Evolutionary conservation across 2,113 vertebrate species (phyloP), one percentile per base, ranked within the genome.

Genomic region (Cervus canadensis): DNA sequence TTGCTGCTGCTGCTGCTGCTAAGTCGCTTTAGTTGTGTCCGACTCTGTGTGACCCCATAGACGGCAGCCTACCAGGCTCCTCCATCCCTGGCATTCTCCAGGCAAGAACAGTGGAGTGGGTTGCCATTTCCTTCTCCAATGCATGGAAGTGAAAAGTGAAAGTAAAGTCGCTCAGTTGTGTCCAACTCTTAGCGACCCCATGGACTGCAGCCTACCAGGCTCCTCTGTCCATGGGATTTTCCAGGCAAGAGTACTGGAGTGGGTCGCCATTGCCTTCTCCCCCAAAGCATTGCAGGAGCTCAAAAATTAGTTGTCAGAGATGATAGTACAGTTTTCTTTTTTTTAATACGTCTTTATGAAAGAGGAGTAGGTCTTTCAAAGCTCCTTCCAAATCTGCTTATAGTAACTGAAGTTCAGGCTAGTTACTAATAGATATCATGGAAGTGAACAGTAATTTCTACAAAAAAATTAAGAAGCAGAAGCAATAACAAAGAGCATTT

Each of bases 401-500:
- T 48, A 28, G 74, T 67, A 59, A 7, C 56, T 50, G 19, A 93
- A 19, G 36, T 93, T 78, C 43, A 82, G n/a, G 13, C 6, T 86
- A 21, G 52, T 74, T 64, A 94, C 48, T 54, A 91, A 82, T 1
- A 86, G 23, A 87, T 43, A 84, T 97, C 50, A 95, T 52, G 17
- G 60, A 93, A 54, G n/a, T 79, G 13, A 94, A 85, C n/a, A 95
- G 33, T 82, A 87, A 67, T 92, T 45, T 57, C 62, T 95, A 45
- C 14, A 92, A 94, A 92, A 71, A 92, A 54, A 81, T 60, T 81
- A 82, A 95, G 40, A 45, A 89, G 59, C 40, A 93, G 25, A 57
- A 91, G 60, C 45, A 95, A 79, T n/a, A 96, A 15, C 50, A 23
- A 92, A 91, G 67, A 57, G 15, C 14, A 87, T 89, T 93, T 91